A percentile compares a stretch with the other conserved stretches of the same genome.
phyloP scores from a whole-genome alignment of 2,113 vertebrate species.

The Carassius carassius region DNA sequence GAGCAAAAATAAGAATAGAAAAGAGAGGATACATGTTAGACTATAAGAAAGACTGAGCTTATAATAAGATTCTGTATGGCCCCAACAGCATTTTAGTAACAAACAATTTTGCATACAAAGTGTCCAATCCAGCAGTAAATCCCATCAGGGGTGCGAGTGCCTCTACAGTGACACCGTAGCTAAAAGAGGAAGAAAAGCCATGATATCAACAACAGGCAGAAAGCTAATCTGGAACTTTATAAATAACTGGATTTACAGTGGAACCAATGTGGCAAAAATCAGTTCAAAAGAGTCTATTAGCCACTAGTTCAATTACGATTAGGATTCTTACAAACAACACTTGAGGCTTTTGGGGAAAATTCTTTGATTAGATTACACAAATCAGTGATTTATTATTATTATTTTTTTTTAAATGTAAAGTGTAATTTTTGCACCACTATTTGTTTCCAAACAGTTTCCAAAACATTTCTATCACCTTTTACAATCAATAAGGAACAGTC shows the following conservation, averaged over 20 bases:
- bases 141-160: conserved; percentile 9
- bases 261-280: conserved; percentile 15
- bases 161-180: conserved; percentile 3
- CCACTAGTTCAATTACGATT: neutral
- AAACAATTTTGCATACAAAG: conserved; percentile 34
- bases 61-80: neutral
- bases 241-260: conserved; percentile 35
- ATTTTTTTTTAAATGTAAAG: no score
- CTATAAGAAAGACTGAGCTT: neutral
- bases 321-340: neutral
- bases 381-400: no score
- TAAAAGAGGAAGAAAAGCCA: conserved; percentile 22
- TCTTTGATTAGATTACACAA: no score
- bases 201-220: conserved; percentile 34
- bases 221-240: conserved; percentile 25
- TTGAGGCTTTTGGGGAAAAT: no score
- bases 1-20: neutral
- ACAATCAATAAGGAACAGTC: no score
- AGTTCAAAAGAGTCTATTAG: no score
- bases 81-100: conserved; percentile 1
- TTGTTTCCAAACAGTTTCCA: neutral
- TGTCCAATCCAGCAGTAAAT: conserved; percentile 34
- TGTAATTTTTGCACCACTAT: no score
- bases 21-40: neutral
- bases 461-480: neutral